Base-by-base conservation (phyloP, 2,113 vertebrate genomes). In the Clinocottus analis region DNA sequence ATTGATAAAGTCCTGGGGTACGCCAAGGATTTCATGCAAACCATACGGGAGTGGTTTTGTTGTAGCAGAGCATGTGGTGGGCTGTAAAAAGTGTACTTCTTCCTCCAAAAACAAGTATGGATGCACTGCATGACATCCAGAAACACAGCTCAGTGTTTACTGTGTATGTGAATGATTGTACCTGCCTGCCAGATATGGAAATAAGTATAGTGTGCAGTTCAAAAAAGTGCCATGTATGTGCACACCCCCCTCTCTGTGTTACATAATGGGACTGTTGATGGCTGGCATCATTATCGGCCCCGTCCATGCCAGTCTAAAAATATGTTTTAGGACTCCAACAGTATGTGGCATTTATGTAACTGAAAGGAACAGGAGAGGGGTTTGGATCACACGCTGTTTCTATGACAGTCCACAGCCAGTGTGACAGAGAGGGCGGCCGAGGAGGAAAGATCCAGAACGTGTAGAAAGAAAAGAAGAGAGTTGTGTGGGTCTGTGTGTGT, bases 311-410 rank as follows among this genome's bases (percentile, higher is more conserved):
- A 53, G 76, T 84, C 87, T 92, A 87, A 92, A 92, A 92, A 89
- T 90, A 92, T 10, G 45, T 60, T 79, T 79, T 56, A 79, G 76
- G 83, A 86, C 67, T 89, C 72, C 73, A 80, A 80, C 89, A 83
- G 81, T 71, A 79, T 85, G 77, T 90, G 88, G 87, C 77, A 72
- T 91, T 91, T 87, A 87, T 91, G 77, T 84, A 90, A 86, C 79
- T 83, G 75, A 85, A 56, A 78, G 77, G 85, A 85, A 82, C 56
- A 80, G 80, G 74, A 87, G 71, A 86, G 62, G 82, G 74, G 66
- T 83, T 86, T 73, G 84, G 85, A 87, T 87, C 76, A 84, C 77
- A 80, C 79, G 70, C 77, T 84, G 65, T 85, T 87, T 86, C 83
- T 74, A 58, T 88, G 87, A 80, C 85, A 89, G 69, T 79, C 83